phyloP scores from a whole-genome alignment of 2,797 vertebrate genomes.

The Buphagus erythrorhynchus region DNA sequence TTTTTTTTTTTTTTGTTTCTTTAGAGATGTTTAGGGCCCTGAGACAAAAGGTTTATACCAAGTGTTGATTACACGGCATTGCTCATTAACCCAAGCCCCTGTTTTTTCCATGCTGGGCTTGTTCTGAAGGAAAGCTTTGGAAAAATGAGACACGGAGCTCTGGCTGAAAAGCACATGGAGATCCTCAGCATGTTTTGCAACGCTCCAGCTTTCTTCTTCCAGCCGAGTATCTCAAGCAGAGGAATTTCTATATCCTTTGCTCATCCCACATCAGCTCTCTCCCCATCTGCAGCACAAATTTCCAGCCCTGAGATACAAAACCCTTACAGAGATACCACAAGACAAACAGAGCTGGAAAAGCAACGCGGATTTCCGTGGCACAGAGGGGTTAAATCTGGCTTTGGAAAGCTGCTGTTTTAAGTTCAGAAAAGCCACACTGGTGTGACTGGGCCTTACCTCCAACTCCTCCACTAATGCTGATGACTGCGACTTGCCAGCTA shows the following conservation, averaged over 20 bases:
- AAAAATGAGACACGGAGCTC: not conserved
- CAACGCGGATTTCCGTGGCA: accelerated
- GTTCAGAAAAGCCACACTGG: not conserved
- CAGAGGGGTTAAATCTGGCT: not conserved
- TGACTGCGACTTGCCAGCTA: conserved; percentile 41
- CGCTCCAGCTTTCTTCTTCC: not conserved
- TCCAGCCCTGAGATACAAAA: accelerated
- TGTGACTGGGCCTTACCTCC: not conserved
- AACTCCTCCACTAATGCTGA: conserved; percentile 22
- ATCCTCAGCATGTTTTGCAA: not conserved
- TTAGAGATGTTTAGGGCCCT: not conserved
- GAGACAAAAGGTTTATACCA: not conserved
- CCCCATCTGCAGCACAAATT: not conserved
- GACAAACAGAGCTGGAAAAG: not conserved
- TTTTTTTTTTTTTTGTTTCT: not conserved
- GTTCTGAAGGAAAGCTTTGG: not conserved
- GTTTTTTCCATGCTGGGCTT: not conserved
- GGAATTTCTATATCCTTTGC: accelerated
- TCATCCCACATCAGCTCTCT: not conserved
- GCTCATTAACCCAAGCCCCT: conserved; percentile 1
- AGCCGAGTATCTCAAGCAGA: not conserved
- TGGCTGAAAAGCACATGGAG: accelerated
- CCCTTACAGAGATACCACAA: accelerated
- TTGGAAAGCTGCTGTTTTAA: not conserved
- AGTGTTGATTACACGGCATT: not conserved